phyloP scores from a whole-genome alignment of 2,797 vertebrate genomes.

The Calcarius lapponicus region DNA sequence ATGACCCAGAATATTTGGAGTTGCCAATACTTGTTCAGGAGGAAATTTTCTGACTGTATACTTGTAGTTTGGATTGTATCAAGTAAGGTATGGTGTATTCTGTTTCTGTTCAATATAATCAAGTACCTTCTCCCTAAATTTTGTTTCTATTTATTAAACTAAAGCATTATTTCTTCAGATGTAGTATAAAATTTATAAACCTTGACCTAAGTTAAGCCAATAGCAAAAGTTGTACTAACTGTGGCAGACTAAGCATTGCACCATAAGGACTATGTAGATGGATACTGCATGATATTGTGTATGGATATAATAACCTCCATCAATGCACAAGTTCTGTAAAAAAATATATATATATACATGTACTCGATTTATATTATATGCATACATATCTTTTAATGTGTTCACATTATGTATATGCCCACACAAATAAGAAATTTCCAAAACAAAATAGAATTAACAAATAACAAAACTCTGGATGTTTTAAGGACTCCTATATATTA shows the following conservation, averaged over 20 bases:
- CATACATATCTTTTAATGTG: neutral
- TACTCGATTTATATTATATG: neutral
- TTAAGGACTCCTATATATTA: neutral
- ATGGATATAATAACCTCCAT: neutral
- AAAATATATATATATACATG: neutral
- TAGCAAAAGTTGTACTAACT: neutral
- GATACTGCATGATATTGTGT: neutral
- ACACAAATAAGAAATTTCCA: neutral
- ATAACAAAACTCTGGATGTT: neutral
- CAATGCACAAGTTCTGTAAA: neutral
- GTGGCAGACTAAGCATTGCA: neutral
- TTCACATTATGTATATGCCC: accelerated
- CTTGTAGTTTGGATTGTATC: neutral
- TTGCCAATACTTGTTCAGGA: neutral
- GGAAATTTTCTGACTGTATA: accelerated
- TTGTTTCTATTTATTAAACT: neutral
- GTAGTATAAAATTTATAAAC: neutral
- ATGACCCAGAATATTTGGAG: neutral
- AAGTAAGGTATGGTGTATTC: neutral
- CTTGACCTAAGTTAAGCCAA: neutral
- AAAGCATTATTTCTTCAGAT: neutral
- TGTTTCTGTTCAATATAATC: neutral
- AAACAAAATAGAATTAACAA: neutral
- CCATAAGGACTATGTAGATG: neutral
- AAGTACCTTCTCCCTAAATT: neutral